phyloP scores from a whole-genome alignment of 2,888 invertebrate species.

The Cremastinae sp. region DNA sequence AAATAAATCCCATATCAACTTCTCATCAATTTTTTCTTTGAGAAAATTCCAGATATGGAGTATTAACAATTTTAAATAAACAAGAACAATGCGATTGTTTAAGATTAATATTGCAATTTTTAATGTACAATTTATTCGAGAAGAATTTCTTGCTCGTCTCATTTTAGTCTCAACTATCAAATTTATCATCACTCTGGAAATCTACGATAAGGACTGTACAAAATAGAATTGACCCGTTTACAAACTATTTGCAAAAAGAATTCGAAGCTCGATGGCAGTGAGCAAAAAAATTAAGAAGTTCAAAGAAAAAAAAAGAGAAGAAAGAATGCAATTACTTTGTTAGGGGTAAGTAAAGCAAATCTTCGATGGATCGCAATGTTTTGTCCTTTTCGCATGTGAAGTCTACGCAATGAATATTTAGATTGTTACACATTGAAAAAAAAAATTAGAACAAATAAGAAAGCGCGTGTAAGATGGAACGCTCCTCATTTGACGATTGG shows the following conservation, averaged over 20 bases:
- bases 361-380: background rate
- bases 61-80: too few species aligned
- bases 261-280: constrained; percentile 11
- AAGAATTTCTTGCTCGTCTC: too few species aligned
- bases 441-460: constrained; percentile 31
- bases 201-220: background rate
- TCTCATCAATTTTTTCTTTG: too few species aligned
- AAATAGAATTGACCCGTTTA: background rate
- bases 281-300: constrained; percentile 9
- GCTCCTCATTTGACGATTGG: background rate
- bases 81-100: too few species aligned
- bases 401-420: constrained; percentile 18
- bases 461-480: constrained; percentile 50
- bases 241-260: constrained; percentile 42
- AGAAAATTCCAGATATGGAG: too few species aligned
- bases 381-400: background rate
- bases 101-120: too few species aligned
- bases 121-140: too few species aligned
- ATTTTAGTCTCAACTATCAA: background rate
- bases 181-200: too few species aligned
- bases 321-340: constrained; percentile 53
- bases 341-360: constrained; percentile 36
- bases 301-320: background rate
- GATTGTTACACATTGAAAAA: constrained; percentile 12
- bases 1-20: too few species aligned